A percentile compares a stretch with the other conserved stretches of the same genome.
phyloP scores from a whole-genome alignment of 2,113 vertebrate species.

The Bucco capensis region DNA sequence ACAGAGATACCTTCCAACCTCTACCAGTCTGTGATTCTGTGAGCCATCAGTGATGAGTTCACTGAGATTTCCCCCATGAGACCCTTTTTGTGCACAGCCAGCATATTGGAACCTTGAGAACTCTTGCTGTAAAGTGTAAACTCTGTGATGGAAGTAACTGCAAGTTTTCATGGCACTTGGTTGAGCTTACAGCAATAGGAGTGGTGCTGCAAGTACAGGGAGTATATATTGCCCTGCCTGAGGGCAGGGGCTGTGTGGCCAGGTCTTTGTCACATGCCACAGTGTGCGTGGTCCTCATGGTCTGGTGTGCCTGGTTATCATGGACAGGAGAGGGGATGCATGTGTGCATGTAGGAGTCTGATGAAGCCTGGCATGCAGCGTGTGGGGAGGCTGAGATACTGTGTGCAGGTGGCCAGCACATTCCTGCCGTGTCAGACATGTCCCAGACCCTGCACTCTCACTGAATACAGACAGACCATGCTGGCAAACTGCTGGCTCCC shows the following conservation, averaged over 20 bases:
- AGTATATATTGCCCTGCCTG: not conserved
- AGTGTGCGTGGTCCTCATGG: fast-evolving
- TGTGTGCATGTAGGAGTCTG: fast-evolving
- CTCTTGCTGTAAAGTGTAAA: not conserved
- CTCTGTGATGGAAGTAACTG: not conserved
- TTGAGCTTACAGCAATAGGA: not conserved
- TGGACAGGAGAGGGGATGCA: fast-evolving
- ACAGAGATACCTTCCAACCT: not conserved
- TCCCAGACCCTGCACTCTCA: fast-evolving
- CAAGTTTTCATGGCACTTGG: not conserved
- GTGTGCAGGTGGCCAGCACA: not conserved
- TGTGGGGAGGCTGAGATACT: not conserved
- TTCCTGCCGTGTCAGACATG: not conserved
- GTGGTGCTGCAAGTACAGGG: fast-evolving
- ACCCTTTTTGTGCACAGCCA: not conserved
- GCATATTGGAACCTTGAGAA: not conserved
- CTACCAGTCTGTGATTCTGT: not conserved
- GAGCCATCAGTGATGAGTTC: not conserved
- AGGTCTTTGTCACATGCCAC: not conserved
- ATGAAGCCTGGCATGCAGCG: fast-evolving
- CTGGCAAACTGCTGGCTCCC: not conserved
- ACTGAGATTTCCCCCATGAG: not conserved
- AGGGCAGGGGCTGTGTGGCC: not conserved
- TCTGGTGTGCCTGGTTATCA: fast-evolving
- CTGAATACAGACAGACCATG: fast-evolving